These are phyloP conservation scores for Drosophila nigromelanica DNA, from an alignment of 1,140 invertebrate genomes.

Conservation along the genomic window DNA sequence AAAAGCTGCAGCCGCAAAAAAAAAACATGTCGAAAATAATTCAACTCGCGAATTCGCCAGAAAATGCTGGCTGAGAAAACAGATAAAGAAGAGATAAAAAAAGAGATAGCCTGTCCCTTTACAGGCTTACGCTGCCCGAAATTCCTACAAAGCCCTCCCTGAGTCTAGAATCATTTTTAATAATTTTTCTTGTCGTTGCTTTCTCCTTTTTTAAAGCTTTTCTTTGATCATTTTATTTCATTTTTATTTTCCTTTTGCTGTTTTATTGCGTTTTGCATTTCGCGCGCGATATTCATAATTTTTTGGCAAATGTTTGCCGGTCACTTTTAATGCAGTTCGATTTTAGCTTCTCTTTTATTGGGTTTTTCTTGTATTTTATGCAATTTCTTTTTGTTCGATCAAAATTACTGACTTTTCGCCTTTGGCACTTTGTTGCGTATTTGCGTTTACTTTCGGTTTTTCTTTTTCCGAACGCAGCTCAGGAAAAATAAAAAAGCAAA, in stretches of 20 bases:
- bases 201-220: background rate
- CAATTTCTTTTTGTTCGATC: slow-evolving; percentile 15
- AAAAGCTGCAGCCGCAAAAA: slow-evolving; percentile 35
- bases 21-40: slow-evolving; percentile 13
- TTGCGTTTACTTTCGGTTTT: background rate
- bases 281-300: slow-evolving; percentile 24
- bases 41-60: slow-evolving; percentile 43
- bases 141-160: slow-evolving; percentile 6
- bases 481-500: background rate
- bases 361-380: slow-evolving; percentile 1
- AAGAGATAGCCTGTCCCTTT: too few species aligned
- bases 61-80: slow-evolving; percentile 32
- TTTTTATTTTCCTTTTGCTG: background rate
- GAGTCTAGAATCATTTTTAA: background rate
- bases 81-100: slow-evolving; percentile 20
- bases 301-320: slow-evolving; percentile 6
- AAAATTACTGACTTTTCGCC: slow-evolving; percentile 2
- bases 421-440: slow-evolving; percentile 4
- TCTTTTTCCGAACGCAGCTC: background rate
- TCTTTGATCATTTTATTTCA: slow-evolving; percentile 4
- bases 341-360: background rate
- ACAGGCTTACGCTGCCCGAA: slow-evolving; percentile 1
- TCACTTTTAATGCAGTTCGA: slow-evolving; percentile 27
- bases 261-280: slow-evolving; percentile 4
- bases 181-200: background rate